Evolutionary conservation across 2,113 vertebrate species (phyloP).

Genomic region (Piliocolobus tephrosceles): DNA sequence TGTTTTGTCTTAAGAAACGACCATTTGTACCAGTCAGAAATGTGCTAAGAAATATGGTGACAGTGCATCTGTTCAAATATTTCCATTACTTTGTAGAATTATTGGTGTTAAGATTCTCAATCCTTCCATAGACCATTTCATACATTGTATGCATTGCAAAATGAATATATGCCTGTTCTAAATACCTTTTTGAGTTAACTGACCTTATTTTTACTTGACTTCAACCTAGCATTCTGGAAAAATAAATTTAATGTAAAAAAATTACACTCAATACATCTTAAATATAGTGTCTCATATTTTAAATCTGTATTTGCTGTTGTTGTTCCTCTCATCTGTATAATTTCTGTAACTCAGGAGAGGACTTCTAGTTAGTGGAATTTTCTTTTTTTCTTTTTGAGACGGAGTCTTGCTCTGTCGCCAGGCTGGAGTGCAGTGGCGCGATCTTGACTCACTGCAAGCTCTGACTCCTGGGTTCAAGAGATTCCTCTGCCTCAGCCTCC

Average conservation of each 20-base stretch:
- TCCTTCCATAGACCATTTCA: neutral
- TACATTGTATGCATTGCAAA: neutral
- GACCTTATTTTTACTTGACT: constrained; percentile 1
- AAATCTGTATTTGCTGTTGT: neutral
- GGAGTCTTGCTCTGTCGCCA: too few relatives aligned
- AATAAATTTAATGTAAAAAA: constrained; percentile 33
- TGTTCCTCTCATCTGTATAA: neutral
- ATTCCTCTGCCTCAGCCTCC: too few relatives aligned
- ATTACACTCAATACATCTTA: neutral
- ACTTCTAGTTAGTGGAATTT: neutral
- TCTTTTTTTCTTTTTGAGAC: neutral
- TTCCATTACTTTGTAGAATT: constrained; percentile 22
- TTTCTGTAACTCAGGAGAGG: neutral
- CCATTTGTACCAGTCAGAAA: constrained; percentile 17
- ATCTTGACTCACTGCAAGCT: too few relatives aligned
- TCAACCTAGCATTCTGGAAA: neutral
- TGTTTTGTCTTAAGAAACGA: constrained; percentile 37
- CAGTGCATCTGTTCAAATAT: neutral
- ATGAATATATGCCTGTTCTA: neutral
- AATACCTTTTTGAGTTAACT: neutral
- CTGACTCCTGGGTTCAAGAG: too few relatives aligned
- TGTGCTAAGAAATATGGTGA: constrained; percentile 4
- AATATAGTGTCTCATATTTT: neutral
- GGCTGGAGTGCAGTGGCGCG: too few relatives aligned
- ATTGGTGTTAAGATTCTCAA: neutral